These are phyloP conservation scores for Lutjanus argentimaculatus DNA, from an alignment of 2,797 vertebrate genomes.

Conservation along the genomic window DNA sequence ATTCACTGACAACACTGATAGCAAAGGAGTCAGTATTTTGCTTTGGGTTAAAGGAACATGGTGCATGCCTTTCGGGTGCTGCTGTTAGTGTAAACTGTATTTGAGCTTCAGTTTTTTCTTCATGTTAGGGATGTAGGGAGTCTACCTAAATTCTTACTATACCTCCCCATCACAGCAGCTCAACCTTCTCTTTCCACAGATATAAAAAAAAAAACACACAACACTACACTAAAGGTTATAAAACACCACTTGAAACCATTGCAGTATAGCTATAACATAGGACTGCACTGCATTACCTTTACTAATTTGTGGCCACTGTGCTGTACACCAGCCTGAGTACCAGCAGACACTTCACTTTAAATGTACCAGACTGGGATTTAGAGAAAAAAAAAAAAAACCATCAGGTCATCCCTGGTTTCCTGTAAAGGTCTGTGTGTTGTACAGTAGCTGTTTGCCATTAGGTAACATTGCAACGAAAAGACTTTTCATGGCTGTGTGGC, in stretches of 20 bases:
- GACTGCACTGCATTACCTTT: background rate
- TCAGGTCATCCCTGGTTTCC: background rate
- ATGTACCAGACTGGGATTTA: background rate
- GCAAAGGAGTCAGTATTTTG: background rate
- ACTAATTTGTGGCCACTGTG: background rate
- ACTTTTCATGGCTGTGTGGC: slow-evolving; percentile 63
- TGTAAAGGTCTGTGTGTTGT: slow-evolving; percentile 9
- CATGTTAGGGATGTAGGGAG: background rate
- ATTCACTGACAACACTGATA: background rate
- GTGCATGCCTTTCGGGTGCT: no score
- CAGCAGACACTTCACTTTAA: background rate
- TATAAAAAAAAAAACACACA: background rate
- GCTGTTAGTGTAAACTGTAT: background rate
- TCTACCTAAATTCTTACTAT: background rate
- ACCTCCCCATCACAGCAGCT: background rate
- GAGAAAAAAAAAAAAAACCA: background rate
- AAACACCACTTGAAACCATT: background rate
- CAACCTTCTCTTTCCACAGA: background rate
- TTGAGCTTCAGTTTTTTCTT: background rate
- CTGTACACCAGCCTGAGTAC: background rate
- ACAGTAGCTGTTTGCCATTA: slow-evolving; percentile 41
- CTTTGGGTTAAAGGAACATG: background rate
- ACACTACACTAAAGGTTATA: background rate
- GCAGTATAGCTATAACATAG: background rate
- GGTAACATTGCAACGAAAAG: slow-evolving; percentile 37